A percentile compares a stretch with the other conserved stretches of the same genome.
Conservation (phyloP, 2,113 vertebrate species). For the Mystacornis crossleyi region DNA sequence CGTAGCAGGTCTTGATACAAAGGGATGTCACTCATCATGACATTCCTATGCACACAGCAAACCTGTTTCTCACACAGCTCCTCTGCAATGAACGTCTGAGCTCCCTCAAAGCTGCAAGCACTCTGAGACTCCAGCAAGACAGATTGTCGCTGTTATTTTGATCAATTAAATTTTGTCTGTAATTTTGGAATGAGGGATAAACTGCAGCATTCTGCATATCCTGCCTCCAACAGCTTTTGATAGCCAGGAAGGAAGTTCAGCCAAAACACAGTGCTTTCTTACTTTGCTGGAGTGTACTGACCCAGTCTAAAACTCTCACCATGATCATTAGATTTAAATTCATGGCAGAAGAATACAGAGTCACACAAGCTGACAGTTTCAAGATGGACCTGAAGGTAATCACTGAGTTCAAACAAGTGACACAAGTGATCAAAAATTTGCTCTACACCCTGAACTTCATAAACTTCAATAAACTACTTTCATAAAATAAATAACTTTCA, state of each 20-base stretch:
- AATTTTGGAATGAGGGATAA: not conserved
- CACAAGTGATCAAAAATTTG: accelerated
- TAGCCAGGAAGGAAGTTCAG: not conserved
- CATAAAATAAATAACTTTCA: not conserved
- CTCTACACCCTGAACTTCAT: not conserved
- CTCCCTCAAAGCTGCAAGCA: not conserved
- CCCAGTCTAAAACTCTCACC: not conserved
- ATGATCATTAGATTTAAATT: not conserved
- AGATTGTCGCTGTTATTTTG: not conserved
- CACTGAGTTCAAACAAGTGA: not conserved
- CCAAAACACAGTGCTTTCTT: not conserved
- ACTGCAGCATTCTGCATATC: not conserved
- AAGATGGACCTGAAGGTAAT: not conserved
- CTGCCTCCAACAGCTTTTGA: not conserved
- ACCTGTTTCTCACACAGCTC: not conserved
- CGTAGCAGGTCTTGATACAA: not conserved
- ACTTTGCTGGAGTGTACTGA: not conserved
- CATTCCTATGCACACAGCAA: not conserved
- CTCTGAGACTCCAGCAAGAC: not conserved
- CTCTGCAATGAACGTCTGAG: not conserved
- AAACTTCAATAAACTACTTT: too few species aligned
- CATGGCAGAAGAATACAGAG: not conserved
- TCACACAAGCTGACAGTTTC: not conserved
- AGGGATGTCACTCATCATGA: not conserved
- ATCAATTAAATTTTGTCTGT: not conserved